phyloP scores from a whole-genome alignment of 1,140 invertebrate species.

The Cydia amplana region DNA sequence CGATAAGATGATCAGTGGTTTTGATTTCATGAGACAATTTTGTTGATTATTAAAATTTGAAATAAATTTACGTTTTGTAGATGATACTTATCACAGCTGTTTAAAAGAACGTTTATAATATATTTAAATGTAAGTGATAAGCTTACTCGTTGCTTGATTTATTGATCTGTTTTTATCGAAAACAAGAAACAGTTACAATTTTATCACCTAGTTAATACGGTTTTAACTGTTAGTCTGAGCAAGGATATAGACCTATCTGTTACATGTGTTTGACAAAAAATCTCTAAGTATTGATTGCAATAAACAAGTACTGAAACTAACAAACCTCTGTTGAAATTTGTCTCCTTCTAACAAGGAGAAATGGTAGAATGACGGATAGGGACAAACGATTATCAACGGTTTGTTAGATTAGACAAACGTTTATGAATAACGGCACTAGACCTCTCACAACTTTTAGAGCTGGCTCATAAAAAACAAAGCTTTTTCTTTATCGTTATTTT shows the following conservation, averaged over 20 bases:
- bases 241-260: too few relatives aligned
- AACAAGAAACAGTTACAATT: neutral
- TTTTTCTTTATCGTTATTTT: slow-evolving; percentile 38
- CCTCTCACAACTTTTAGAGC: slow-evolving; percentile 41
- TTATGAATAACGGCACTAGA: slow-evolving; percentile 37
- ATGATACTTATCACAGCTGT: neutral
- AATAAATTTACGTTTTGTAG: too few relatives aligned
- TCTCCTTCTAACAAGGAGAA: too few relatives aligned
- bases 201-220: neutral
- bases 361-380: neutral
- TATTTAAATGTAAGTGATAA: neutral
- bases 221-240: neutral
- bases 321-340: too few relatives aligned
- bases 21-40: neutral
- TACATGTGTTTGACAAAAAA: neutral
- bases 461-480: slow-evolving; percentile 33
- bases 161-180: neutral
- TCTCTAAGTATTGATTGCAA: neutral
- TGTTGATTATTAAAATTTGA: neutral
- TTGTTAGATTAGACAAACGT: too few relatives aligned
- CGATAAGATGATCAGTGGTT: slow-evolving; percentile 14
- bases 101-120: neutral
- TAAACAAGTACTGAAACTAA: neutral
- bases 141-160: neutral
- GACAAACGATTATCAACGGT: too few relatives aligned